Percentiles rank a stretch among this genome's conserved stretches.
These are phyloP conservation scores for Zonitis immaculata DNA, from an alignment of 2,888 invertebrate genomes.

Conservation along the genomic window DNA sequence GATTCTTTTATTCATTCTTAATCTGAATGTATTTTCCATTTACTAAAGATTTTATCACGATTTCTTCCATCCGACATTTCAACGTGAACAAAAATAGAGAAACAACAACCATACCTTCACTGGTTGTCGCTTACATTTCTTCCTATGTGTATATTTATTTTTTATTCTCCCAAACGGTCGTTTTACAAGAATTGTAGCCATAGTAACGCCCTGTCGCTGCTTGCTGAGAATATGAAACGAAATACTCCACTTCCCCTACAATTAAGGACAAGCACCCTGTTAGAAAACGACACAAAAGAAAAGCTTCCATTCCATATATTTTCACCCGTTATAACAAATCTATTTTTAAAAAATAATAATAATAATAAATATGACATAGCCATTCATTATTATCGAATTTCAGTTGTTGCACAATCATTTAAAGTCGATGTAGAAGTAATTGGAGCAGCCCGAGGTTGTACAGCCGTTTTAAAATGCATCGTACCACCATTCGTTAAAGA, in stretches of 20 bases:
- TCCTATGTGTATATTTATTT: neutral
- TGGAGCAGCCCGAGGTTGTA: constrained; percentile 65
- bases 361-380: too few species aligned
- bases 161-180: constrained; percentile 5
- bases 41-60: neutral
- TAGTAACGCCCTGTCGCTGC: constrained; percentile 4
- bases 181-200: constrained; percentile 4
- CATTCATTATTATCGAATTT: too few species aligned
- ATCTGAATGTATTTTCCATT: neutral
- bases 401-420: constrained; percentile 70
- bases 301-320: constrained; percentile 2
- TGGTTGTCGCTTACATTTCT: neutral
- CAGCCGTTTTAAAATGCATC: constrained; percentile 66
- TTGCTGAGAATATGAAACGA: constrained; percentile 3
- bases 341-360: too few species aligned
- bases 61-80: too few species aligned
- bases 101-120: too few species aligned
- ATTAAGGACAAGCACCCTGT: constrained; percentile 4
- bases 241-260: constrained; percentile 6
- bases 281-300: constrained; percentile 2
- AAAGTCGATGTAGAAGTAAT: constrained; percentile 68
- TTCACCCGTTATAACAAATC: too few species aligned
- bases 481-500: constrained; percentile 70
- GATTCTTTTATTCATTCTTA: neutral
- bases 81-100: neutral